Evolutionary conservation across 2,888 invertebrate species (phyloP), one percentile per base, ranked within the genome.

Genomic region (Coelopa pilipes): DNA sequence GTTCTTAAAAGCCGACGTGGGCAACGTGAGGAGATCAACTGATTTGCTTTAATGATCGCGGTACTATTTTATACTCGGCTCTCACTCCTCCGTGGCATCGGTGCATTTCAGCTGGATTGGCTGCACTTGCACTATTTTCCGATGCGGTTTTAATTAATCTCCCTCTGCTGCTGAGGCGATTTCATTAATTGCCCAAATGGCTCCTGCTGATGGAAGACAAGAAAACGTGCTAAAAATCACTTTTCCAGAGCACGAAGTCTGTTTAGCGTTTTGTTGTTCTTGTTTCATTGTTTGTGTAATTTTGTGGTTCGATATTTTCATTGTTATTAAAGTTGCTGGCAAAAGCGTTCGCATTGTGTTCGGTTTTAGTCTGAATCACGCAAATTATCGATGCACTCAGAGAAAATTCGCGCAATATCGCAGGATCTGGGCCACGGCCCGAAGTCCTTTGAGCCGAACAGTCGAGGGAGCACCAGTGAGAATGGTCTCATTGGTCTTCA

Each of bases 351-450:
- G 34, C 34, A 46, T 72, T 72, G 13, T 34, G n/a, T 71, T 81
- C 80, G 82, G 84, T 84, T 83, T 81, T 84, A 83, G 81, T 84
- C 84, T 84, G 80, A 81, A 84, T 84, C 82, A 83, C 79, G 81
- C 81, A 80, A 80, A 82, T 80, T 82, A 80, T 77, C 76, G 75
- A 72, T 80, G 76, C 79, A 79, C 75, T 69, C 73, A 70, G 65
- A 74, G 67, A 75, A 75, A 78, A 60, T 10, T 7, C 21, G 2
- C 7, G 4, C 34, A 4, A 2, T 4, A 34, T 34, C 4, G 34
- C 4, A 7, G 34, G 4, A 34, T 4, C 34, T 34, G 34, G 34
- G 34, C 2, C 34, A 34, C 7, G 34, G 34, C 7, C 34, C 4
- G 34, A 34, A 34, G 34, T 34, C 34, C 34, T 34, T 34, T 34